These are phyloP conservation scores for Lymantria dispar DNA, from an alignment of 2,888 invertebrate genomes.

Conservation along the genomic window DNA sequence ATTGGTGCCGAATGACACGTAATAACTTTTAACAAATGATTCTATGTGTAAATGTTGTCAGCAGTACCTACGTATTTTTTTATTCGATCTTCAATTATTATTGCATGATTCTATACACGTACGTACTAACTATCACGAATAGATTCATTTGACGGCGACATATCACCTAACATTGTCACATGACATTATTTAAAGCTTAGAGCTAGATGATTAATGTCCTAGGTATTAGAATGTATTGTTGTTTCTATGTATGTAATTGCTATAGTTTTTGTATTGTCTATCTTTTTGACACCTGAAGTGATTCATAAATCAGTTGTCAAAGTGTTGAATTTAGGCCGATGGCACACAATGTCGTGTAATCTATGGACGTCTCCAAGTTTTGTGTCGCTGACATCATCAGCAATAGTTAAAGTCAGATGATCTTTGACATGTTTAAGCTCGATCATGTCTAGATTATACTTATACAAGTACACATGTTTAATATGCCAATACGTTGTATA, in stretches of 20 bases:
- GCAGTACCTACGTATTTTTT: constrained; percentile 41
- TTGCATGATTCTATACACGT: constrained; percentile 38
- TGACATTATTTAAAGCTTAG: constrained; percentile 50
- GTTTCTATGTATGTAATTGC: constrained; percentile 61
- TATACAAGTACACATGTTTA: constrained; percentile 7
- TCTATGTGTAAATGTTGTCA: constrained; percentile 47
- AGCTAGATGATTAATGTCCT: constrained; percentile 64
- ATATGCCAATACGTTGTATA: constrained; percentile 25
- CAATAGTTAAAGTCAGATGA: constrained; percentile 45
- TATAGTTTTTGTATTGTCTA: constrained; percentile 58
- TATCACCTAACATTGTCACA: constrained; percentile 50
- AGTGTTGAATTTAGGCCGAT: constrained; percentile 60
- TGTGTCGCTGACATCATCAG: constrained; percentile 62
- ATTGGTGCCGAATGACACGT: constrained; percentile 38
- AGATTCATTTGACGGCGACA: constrained; percentile 44
- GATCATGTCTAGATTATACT: constrained; percentile 45
- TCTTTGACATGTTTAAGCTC: constrained; percentile 51
- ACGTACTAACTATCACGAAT: constrained; percentile 42
- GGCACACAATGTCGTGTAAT: constrained; percentile 59
- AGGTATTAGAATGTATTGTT: constrained; percentile 57
- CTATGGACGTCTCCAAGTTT: constrained; percentile 58
- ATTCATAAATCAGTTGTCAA: constrained; percentile 76
- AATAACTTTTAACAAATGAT: constrained; percentile 47
- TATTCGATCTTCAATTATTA: constrained; percentile 42
- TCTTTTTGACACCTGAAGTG: constrained; percentile 69